Conservation (phyloP, 2,113 vertebrate genomes). For the Mustelus asterias region DNA sequence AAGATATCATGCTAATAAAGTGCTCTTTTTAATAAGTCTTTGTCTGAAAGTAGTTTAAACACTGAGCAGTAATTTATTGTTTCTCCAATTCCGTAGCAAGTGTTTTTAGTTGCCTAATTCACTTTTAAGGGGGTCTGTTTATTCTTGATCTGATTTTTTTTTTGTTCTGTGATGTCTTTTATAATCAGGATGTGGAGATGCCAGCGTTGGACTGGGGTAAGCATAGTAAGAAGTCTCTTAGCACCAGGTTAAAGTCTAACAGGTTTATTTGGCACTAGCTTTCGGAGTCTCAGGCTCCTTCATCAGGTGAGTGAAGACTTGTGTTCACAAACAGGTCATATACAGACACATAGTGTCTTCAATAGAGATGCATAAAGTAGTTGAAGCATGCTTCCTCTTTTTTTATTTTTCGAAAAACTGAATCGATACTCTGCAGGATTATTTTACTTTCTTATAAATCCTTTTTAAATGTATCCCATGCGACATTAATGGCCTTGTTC, state of each 20-base stretch:
- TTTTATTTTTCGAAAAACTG: not conserved
- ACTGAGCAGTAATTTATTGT: not conserved
- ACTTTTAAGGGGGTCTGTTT: not conserved
- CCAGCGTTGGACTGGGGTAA: no score
- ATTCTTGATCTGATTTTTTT: not conserved
- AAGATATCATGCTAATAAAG: slow-evolving; percentile 7
- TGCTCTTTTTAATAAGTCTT: not conserved
- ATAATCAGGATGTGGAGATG: no score
- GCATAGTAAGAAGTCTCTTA: no score
- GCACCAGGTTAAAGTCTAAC: no score
- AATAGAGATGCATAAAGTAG: not conserved
- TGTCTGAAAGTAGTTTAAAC: not conserved
- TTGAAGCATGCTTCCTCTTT: not conserved
- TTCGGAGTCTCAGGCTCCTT: no score
- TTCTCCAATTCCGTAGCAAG: not conserved
- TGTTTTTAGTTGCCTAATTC: not conserved
- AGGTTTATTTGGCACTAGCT: no score
- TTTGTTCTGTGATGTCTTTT: not conserved
- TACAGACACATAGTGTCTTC: no score
- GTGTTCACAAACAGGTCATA: no score
- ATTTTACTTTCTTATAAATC: not conserved
- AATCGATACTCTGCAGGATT: not conserved
- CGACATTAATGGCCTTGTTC: not conserved
- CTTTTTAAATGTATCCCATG: not conserved
- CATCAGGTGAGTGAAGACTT: no score